Evolutionary conservation across 2,888 invertebrate genomes (phyloP).

Genomic region (Parnassius apollo): DNA sequence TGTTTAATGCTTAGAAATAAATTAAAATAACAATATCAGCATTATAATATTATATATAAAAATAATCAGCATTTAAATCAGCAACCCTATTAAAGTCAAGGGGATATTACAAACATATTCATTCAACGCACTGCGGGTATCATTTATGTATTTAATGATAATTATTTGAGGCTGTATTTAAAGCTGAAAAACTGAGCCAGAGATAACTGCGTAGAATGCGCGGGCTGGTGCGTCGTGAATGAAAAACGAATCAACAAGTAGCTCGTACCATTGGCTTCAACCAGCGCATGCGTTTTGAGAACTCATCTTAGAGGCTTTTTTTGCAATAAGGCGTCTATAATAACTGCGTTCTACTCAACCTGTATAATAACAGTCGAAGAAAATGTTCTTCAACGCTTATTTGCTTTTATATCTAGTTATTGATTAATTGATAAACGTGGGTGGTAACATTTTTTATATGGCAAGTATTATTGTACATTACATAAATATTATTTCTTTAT

Average conservation of each 20-base stretch:
- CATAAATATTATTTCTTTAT: neutral
- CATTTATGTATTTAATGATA: neutral
- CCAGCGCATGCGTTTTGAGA: slow-evolving; percentile 54
- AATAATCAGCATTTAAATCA: too few relatives aligned
- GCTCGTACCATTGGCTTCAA: slow-evolving; percentile 38
- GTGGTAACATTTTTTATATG: slow-evolving; percentile 6
- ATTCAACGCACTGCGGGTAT: neutral
- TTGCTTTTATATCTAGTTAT: slow-evolving; percentile 3
- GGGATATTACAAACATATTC: too few relatives aligned
- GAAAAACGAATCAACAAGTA: slow-evolving; percentile 75
- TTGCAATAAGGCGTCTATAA: slow-evolving; percentile 54
- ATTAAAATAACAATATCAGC: too few relatives aligned
- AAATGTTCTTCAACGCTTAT: slow-evolving; percentile 6
- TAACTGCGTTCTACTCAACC: slow-evolving; percentile 22
- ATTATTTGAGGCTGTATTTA: neutral
- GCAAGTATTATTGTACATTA: slow-evolving; percentile 8
- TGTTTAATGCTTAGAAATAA: too few relatives aligned
- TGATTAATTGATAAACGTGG: neutral
- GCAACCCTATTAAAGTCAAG: too few relatives aligned
- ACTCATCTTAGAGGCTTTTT: slow-evolving; percentile 34
- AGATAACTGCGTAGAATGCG: slow-evolving; percentile 63
- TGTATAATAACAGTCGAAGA: slow-evolving; percentile 14
- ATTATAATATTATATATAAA: too few relatives aligned
- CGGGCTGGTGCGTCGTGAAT: slow-evolving; percentile 66
- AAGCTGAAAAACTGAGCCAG: slow-evolving; percentile 20